Base-by-base conservation (phyloP, 2,113 vertebrate genomes). In the Amphiprion ocellaris region DNA sequence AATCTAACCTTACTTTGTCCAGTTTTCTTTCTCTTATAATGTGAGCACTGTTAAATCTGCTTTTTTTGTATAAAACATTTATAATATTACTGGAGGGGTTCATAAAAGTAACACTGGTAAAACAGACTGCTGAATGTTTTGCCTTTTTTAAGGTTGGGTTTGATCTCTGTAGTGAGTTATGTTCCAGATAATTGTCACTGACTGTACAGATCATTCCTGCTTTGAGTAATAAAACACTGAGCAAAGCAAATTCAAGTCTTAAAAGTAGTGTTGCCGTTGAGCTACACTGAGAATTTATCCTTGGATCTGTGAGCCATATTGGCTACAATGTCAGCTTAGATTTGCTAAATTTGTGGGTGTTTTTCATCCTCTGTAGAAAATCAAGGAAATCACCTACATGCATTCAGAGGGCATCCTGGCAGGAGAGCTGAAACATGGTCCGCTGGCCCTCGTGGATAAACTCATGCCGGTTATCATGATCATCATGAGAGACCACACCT, bases 391-490 rank as follows among this genome's bases (percentile, higher is more conserved):
- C 84, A 99, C 98, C 0, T 99, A 99, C 88, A 99, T 99, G 98
- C 98, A 99, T 82, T 99, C 98, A 0, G 98, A 99, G 65, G 98
- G 98, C 58, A 99, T 99, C 89, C 83, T 99, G 86, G 98, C 98
- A 0, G 98, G 98, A 10, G 98, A 99, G 90, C 93, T 99, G 91
- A 99, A 99, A 75, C 98, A 99, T 0, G 98, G 98, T 0, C 98
- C 98, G 0, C 93, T 99, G 50, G 98, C 98, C 0, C 94, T 99
- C 82, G 96, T 99, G 86, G 98, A 99, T 87, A 98, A 99, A 60
- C 91, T 99, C n/a, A 99, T 99, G 98, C 98, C 98, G 0, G 98
- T 99, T 58, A 99, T 99, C 79, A 99, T 99, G 98, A 99, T 99
- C 94, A 99, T 99, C 94, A 98, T 97, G 97, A 95, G 97, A 82